phyloP scores from a whole-genome alignment of 2,797 vertebrate genomes.

The Cyclopterus lumpus region DNA sequence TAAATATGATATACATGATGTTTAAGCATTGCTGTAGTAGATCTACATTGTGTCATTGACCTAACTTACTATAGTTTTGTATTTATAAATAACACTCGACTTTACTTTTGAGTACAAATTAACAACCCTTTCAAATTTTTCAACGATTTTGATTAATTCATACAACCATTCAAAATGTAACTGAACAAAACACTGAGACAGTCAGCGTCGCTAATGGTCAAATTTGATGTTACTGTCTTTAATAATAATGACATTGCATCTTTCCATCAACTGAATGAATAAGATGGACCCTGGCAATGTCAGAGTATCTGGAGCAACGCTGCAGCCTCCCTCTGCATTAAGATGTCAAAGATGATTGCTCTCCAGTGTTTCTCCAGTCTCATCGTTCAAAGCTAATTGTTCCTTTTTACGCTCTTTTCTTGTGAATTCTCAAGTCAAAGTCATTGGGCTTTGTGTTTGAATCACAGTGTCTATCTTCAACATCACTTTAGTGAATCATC shows the following conservation, averaged over 20 bases:
- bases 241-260: slow-evolving; percentile 23
- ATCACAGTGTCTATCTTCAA: slow-evolving; percentile 12
- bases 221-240: not conserved
- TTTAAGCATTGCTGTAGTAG: slow-evolving; percentile 13
- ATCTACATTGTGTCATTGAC: slow-evolving; percentile 16
- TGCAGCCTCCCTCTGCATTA: slow-evolving; percentile 69
- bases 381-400: slow-evolving; percentile 62
- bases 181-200: not conserved
- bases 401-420: slow-evolving; percentile 25
- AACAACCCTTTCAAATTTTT: slow-evolving; percentile 10
- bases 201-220: slow-evolving; percentile 2
- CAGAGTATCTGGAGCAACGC: slow-evolving; percentile 16
- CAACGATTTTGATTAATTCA: not conserved
- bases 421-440: slow-evolving; percentile 26
- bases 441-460: slow-evolving; percentile 43
- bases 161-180: not conserved
- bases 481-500: slow-evolving; percentile 7
- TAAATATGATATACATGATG: slow-evolving; percentile 8
- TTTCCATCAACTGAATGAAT: slow-evolving; percentile 36
- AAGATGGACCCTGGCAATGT: slow-evolving; percentile 48
- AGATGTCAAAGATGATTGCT: slow-evolving; percentile 66
- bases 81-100: not conserved
- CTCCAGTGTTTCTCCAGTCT: slow-evolving; percentile 47
- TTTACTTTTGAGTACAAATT: not conserved
- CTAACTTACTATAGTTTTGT: not conserved